Base-by-base conservation (phyloP, 2,888 invertebrate species). In the Spisula solida region DNA sequence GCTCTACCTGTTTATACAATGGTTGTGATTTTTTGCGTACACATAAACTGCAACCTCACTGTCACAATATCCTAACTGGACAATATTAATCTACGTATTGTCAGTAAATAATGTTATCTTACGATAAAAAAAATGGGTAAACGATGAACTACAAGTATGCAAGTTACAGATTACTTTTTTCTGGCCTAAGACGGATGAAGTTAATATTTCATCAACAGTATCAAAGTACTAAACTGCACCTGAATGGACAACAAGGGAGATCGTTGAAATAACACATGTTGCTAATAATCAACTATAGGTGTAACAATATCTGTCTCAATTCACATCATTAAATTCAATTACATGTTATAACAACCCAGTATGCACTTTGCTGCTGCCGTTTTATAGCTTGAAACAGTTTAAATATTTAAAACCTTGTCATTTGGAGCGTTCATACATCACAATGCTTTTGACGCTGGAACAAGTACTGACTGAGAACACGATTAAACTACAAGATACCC, bases 371-470 rank as follows among this genome's bases (percentile, higher is more conserved):
- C 41, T 31, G 60, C 66, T 10, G 55, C 16, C 10, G 25, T 82
- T 82, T 82, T 66, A 82, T 82, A 47, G 66, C 82, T 12, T 75
- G 4, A 66, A 82, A 66, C 56, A 41, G 20, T 66, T 47, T 29
- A 81, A 81, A 51, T 47, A 47, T 48, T 80, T 48, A 60, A 66
- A 82, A 82, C 66, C 5, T 31, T 16, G 75, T 75, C 18, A 75
- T 75, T 34, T 31, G 34, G 34, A 25, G 31, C n/a, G n/a, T 66
- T 10, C 8, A 66, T 10, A 25, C 60, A 66, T 25, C 60, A n/a
- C 1, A 25, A 10, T 25, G 25, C 60, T 66, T 66, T 66, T 66
- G 25, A 25, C 60, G 10, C 60, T 8, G 5, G 56, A 47, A 47
- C 47, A 47, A 47, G 12, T 12, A 47, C 47, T 12, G 47, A 5